Conservation (phyloP, 1,140 invertebrate genomes). For the Heliconius congener region DNA sequence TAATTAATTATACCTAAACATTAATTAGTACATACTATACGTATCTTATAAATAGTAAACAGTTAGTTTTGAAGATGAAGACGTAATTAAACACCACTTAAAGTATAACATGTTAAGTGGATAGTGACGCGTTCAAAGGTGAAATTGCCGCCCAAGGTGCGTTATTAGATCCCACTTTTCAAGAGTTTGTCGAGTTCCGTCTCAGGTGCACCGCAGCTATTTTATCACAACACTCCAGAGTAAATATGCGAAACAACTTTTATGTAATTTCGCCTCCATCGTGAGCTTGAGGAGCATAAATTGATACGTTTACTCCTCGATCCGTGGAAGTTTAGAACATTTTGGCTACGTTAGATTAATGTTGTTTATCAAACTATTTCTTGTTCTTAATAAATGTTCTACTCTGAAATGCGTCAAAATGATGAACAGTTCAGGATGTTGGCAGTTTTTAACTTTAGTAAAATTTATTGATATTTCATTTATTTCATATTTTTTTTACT, state of each 20-base stretch:
- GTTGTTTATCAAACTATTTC: slow-evolving; percentile 27
- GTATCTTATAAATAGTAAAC: background rate
- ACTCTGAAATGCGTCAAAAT: background rate
- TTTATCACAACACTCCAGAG: slow-evolving; percentile 62
- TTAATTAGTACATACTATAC: background rate
- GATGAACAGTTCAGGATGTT: background rate
- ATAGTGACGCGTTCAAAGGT: slow-evolving; percentile 60
- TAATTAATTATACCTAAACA: too few species aligned
- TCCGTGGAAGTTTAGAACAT: slow-evolving; percentile 30
- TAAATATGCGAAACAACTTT: slow-evolving; percentile 62
- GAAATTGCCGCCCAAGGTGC: slow-evolving; percentile 61
- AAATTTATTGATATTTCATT: too few species aligned
- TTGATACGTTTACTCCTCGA: slow-evolving; percentile 41
- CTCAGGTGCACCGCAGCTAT: slow-evolving; percentile 66
- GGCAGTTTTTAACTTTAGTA: background rate
- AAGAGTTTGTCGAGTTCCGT: slow-evolving; percentile 52
- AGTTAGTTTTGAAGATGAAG: slow-evolving; percentile 19
- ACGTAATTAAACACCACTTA: slow-evolving; percentile 37
- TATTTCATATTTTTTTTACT: too few species aligned
- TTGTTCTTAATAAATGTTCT: background rate
- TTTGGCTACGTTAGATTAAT: slow-evolving; percentile 23
- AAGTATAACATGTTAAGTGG: slow-evolving; percentile 48
- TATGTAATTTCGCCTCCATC: slow-evolving; percentile 58
- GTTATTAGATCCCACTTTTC: slow-evolving; percentile 51
- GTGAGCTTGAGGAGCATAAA: slow-evolving; percentile 49